Conservation (phyloP, 2,888 invertebrate species). For the Yponomeuta plumbellus region DNA sequence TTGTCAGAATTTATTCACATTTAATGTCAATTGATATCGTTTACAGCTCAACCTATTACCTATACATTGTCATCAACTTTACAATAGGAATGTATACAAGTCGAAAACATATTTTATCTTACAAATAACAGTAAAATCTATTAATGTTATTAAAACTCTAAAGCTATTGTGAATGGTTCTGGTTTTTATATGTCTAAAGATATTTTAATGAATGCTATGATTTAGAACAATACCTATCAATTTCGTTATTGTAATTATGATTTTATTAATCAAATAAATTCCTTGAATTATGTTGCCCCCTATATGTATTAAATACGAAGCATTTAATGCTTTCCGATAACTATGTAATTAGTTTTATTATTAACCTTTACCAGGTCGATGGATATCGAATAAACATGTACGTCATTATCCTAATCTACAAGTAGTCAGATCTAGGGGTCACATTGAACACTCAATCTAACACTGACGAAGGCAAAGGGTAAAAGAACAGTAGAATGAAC, state of each 20-base stretch:
- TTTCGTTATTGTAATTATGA: conserved; percentile 18
- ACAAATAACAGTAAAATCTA: conserved; percentile 64
- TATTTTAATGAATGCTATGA: conserved; percentile 41
- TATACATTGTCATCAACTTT: conserved; percentile 62
- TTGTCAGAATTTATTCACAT: conserved; percentile 72
- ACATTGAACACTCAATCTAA: conserved; percentile 66
- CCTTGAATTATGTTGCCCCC: conserved; percentile 42
- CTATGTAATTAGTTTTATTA: conserved; percentile 65
- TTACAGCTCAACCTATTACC: conserved; percentile 62
- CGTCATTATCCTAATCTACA: conserved; percentile 66
- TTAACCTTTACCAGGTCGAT: conserved; percentile 61
- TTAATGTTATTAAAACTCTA: conserved; percentile 65
- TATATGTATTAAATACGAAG: conserved; percentile 47
- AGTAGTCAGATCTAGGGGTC: conserved; percentile 56
- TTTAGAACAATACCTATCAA: conserved; percentile 34
- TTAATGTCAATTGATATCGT: conserved; percentile 62
- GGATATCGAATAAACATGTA: conserved; percentile 64
- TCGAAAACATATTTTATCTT: conserved; percentile 74
- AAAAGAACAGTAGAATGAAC: conserved; percentile 49
- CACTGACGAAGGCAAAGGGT: conserved; percentile 63
- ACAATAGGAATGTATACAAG: conserved; percentile 73
- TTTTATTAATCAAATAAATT: conserved; percentile 37
- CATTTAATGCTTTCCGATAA: conserved; percentile 64
- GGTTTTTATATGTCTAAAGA: conserved; percentile 50
- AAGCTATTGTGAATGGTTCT: conserved; percentile 71